Base-by-base conservation (phyloP, 2,888 invertebrate genomes). In the Cylindroiulus punctatus region DNA sequence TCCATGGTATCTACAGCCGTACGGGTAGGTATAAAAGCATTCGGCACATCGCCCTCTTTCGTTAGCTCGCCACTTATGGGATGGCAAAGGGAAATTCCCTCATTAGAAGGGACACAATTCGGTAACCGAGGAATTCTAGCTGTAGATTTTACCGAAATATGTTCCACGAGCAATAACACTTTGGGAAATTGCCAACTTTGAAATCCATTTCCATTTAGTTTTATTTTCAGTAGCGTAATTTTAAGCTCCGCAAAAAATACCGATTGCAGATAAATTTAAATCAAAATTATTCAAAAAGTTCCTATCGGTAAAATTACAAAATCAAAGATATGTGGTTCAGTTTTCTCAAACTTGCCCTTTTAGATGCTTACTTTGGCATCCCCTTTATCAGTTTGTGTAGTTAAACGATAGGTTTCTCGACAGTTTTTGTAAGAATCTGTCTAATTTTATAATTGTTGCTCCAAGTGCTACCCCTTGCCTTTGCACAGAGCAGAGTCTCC, bases 381-480 rank as follows among this genome's bases (percentile, higher is more conserved):
- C 52, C 5, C 3, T 4, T 52, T 52, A n/a, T 52, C 12, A 12
- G 65, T 65, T 65, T n/a, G n/a, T 26, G 65, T 65, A 65, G 65
- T 52, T 65, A 10, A n/a, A 65, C 4, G 65, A 65, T 65, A 26
- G 22, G 4, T 65, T 26, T 26, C 57, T 22, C 10, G 57, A 4
- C 57, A 57, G 57, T 19, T 65, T 65, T 65, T 65, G 22, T 65
- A 65, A 65, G 12, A 65, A 65, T 65, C 65, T 65, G 65, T 65
- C 65, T 26, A 2, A 12, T 65, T 65, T 65, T 65, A n/a, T 65
- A 65, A 65, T 26, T 65, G 22, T 26, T 65, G 65, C 65, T 65
- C 65, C 26, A 26, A 65, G 65, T 22, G 65, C 22, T 65, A 12
- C 65, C 26, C 65, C 65, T 10, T 65, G 65, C 65, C 65, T 65